phyloP scores from a whole-genome alignment of 2,888 invertebrate genomes.

The Sphinx pinastri region DNA sequence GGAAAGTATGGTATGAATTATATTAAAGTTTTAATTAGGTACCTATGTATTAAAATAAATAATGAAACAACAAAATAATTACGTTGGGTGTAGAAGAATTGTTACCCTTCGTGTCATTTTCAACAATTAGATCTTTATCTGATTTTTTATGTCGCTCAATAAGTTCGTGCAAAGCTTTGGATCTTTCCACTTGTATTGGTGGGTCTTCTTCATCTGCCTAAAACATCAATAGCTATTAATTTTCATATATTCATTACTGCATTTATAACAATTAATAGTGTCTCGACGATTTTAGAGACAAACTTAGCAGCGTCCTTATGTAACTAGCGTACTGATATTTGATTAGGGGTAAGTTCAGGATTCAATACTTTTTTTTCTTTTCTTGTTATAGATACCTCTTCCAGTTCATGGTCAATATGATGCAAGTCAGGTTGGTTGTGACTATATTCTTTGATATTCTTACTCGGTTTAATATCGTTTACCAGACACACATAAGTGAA shows the following conservation, averaged over 20 bases:
- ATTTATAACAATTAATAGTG: background rate
- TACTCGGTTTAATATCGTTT: constrained; percentile 56
- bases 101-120: constrained; percentile 35
- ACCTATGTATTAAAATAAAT: constrained; percentile 15
- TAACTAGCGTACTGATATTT: no score
- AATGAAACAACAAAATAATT: constrained; percentile 37
- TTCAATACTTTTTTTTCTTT: no score
- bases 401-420: constrained; percentile 39
- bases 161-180: constrained; percentile 69
- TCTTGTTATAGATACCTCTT: constrained; percentile 39
- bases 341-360: no score
- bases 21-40: no score
- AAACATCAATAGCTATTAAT: background rate
- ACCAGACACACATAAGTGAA: constrained; percentile 68
- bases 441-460: constrained; percentile 35
- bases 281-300: background rate
- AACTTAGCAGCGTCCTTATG: no score
- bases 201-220: constrained; percentile 49
- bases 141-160: constrained; percentile 51
- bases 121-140: constrained; percentile 33
- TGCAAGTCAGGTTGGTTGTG: constrained; percentile 38
- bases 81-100: constrained; percentile 44
- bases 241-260: background rate
- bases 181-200: constrained; percentile 65
- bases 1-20: no score